Conservation (phyloP, 2,113 vertebrate species). For the Bostrychus sinensis region DNA sequence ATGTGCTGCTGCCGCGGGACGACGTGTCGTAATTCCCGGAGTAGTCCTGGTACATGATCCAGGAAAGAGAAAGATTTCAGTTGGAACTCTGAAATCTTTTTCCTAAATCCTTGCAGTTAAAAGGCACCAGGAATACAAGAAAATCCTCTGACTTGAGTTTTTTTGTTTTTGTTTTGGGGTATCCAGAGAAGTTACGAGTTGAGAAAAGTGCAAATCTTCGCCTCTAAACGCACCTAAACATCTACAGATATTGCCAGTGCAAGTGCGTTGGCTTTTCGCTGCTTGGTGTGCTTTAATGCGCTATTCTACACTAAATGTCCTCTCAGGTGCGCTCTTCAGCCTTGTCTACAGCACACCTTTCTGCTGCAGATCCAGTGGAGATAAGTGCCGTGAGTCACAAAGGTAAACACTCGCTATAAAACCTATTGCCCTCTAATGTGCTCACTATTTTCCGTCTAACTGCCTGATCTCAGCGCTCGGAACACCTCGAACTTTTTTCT, state of each 20-base stretch:
- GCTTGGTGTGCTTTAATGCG: constrained; percentile 8
- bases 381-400: constrained; percentile 74
- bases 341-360: constrained; percentile 70
- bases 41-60: constrained; percentile 99
- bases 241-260: neutral
- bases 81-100: constrained; percentile 48
- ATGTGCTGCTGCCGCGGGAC: constrained; percentile 96
- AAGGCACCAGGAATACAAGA: constrained; percentile 61
- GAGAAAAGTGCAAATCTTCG: constrained; percentile 36
- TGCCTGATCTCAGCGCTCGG: constrained; percentile 53
- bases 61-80: constrained; percentile 72
- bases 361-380: constrained; percentile 54
- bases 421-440: constrained; percentile 35
- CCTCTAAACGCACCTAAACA: constrained; percentile 40
- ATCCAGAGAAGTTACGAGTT: constrained; percentile 58
- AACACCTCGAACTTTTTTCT: constrained; percentile 66
- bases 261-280: constrained; percentile 6
- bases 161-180: constrained; percentile 34
- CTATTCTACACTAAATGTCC: constrained; percentile 24
- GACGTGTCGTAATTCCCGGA: constrained; percentile 96
- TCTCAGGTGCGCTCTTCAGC: constrained; percentile 67
- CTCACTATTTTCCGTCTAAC: constrained; percentile 52
- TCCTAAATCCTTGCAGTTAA: constrained; percentile 59
- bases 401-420: constrained; percentile 60
- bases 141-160: constrained; percentile 56